phyloP scores from a whole-genome alignment of 1,140 invertebrate genomes.

The Rhopalosiphum maidis region DNA sequence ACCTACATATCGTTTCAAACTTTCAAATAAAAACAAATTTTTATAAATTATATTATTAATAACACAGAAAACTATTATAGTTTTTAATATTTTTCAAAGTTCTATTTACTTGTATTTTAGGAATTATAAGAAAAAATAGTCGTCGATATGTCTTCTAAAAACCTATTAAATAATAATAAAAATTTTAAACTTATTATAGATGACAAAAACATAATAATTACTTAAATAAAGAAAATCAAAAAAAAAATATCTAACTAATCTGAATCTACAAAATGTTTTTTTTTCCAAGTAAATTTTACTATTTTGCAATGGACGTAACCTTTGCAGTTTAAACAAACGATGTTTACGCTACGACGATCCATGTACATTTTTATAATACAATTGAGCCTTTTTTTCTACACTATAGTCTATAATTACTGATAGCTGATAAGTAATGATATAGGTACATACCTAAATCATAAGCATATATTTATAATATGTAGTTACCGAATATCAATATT shows the following conservation, averaged over 20 bases:
- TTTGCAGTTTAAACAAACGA: not conserved
- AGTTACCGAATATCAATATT: not conserved
- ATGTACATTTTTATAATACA: not conserved
- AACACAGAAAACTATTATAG: too few relatives aligned
- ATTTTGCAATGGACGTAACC: not conserved
- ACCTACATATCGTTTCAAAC: not conserved
- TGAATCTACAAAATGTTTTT: not conserved
- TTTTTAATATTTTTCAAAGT: too few relatives aligned
- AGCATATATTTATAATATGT: not conserved
- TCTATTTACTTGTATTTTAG: too few relatives aligned
- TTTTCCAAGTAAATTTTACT: not conserved
- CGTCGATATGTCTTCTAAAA: too few relatives aligned
- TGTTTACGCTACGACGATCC: not conserved
- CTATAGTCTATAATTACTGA: not conserved
- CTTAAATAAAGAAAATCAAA: not conserved
- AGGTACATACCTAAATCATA: not conserved
- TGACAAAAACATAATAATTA: not conserved
- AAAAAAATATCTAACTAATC: not conserved
- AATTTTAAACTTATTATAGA: not conserved
- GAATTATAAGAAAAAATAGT: too few relatives aligned
- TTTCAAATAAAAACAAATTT: not conserved
- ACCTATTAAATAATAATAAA: too few relatives aligned
- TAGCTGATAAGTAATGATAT: not conserved
- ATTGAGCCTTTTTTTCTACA: not conserved
- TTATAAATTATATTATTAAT: too few relatives aligned